Evolutionary conservation across 1,140 invertebrate species (phyloP).

Genomic region (Akabosia matsudoensis): DNA sequence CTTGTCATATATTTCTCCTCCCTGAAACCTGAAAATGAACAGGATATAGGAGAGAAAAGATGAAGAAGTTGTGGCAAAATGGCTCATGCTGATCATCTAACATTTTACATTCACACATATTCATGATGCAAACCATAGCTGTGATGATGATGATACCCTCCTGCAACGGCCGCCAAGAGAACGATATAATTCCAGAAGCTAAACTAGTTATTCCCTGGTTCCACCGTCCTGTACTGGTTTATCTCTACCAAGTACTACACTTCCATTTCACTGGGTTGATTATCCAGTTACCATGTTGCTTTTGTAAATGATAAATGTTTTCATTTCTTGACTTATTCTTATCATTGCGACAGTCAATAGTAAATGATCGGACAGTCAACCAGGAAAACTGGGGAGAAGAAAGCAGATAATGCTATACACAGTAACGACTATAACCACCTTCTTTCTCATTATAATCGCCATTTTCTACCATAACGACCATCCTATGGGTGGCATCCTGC

Average conservation of each 20-base stretch:
- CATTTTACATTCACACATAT: not conserved
- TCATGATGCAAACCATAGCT: too few species aligned
- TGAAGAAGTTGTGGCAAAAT: not conserved
- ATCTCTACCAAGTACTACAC: not conserved
- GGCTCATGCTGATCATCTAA: not conserved
- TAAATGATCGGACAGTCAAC: not conserved
- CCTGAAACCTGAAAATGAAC: not conserved
- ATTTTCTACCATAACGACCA: not conserved
- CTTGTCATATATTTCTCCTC: not conserved
- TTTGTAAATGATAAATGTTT: not conserved
- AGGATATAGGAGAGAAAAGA: not conserved
- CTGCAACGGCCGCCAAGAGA: not conserved
- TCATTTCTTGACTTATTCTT: not conserved
- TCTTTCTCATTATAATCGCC: not conserved
- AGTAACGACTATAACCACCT: not conserved
- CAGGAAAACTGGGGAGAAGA: too few species aligned
- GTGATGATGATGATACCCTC: not conserved
- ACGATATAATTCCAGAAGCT: not conserved
- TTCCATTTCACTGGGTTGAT: not conserved
- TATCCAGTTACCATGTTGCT: not conserved
- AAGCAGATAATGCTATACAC: not conserved
- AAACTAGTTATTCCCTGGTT: not conserved
- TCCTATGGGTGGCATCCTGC: not conserved
- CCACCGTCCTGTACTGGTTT: not conserved
- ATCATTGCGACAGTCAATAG: not conserved